A percentile compares a stretch with the other conserved stretches of the same genome.
Conservation (phyloP, 2,797 vertebrate species). For the Leucoraja ocellata region DNA sequence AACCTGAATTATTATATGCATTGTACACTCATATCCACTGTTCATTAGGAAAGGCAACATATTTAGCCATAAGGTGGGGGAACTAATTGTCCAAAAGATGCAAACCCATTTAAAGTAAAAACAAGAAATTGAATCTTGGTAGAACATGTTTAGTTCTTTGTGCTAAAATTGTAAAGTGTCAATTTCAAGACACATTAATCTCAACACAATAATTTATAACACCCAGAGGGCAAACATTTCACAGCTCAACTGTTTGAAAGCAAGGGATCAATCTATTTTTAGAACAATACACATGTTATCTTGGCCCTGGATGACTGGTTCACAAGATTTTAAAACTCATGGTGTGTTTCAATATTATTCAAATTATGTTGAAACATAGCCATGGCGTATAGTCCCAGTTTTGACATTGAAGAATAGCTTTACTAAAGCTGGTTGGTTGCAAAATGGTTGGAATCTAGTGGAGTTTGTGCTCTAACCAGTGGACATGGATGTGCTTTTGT, state of each 20-base stretch:
- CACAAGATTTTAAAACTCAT: not conserved
- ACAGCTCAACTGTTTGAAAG: not conserved
- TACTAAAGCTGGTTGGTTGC: not conserved
- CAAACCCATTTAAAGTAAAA: not conserved
- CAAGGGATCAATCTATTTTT: not conserved
- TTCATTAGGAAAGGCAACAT: not conserved
- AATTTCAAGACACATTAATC: conserved; percentile 3
- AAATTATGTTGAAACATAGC: not conserved
- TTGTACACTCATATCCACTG: not conserved
- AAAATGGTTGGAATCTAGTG: not conserved
- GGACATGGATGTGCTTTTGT: not conserved
- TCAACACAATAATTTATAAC: not conserved
- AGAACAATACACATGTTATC: not conserved
- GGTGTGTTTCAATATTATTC: no score
- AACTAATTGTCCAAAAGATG: not conserved
- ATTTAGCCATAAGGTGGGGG: not conserved
- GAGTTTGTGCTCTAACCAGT: not conserved
- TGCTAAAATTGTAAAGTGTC: not conserved
- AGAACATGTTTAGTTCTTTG: not conserved
- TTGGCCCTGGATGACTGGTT: not conserved
- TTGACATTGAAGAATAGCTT: not conserved
- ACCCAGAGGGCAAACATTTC: not conserved
- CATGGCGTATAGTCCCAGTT: not conserved
- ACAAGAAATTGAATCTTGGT: not conserved
- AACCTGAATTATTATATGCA: not conserved